Base-by-base conservation (phyloP, 2,888 invertebrate genomes). In the Drosophila mettleri region DNA sequence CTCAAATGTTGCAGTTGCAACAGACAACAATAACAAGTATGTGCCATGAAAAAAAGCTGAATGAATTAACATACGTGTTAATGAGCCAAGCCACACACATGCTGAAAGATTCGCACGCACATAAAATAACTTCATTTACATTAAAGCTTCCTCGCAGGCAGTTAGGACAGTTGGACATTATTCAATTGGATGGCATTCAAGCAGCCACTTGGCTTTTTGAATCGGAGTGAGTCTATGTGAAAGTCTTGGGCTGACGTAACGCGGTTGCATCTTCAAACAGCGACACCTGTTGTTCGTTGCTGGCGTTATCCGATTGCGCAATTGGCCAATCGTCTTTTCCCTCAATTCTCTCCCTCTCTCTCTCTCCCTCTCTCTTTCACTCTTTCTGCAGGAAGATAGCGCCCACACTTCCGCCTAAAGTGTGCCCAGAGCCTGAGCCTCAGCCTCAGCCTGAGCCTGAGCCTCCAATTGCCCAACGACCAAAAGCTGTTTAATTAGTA, bases 61-160 rank as follows among this genome's bases (percentile, higher is more conserved):
- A 73, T 83, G 83, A 83, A 83, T 83, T 86, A 74, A 61, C 67
- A 75, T 74, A 69, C 36, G 49, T 83, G 78, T 78, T 84, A 80
- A 84, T 83, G 72, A 80, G 74, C 66, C 73, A 79, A 76, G 41
- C 58, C 58, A 53, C 41, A 46, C 20, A 16, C 54, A 29, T 22
- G 20, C 39, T 31, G 49, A 9, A 46, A 69, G 65, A 74, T 74
- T 74, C 69, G 63, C 74, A 74, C 74, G 57, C 59, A 60, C 70
- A 66, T 69, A 66, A 74, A 74, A 69, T 59, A 69, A 48, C 65
- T 63, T 69, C 57, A 74, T 74, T 74, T 64, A 41, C 70, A 67
- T 74, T 51, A 12, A n/a, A 39, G 36, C 29, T 24, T 33, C 54
- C 33, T 16, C 33, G 53, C 31, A 49, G 10, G 12, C 49, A 10